A percentile compares a stretch with the other conserved stretches of the same genome.
phyloP scores from a whole-genome alignment of 1,140 invertebrate genomes.

The Galleria mellonella region DNA sequence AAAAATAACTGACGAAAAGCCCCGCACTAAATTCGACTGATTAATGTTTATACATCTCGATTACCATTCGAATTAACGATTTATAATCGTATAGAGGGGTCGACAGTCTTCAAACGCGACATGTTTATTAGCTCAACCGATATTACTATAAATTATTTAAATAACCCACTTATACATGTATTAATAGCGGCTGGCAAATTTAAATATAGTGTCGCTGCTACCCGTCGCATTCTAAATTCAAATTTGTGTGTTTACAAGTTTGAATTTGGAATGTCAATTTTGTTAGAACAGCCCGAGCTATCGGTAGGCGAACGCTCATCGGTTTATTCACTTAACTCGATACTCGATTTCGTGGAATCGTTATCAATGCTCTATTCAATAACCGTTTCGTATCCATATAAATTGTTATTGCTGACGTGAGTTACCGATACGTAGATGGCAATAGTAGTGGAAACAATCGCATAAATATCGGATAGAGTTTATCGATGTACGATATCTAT shows the following conservation, averaged over 20 bases:
- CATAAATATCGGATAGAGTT: conserved; percentile 50
- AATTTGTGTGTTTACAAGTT: no score
- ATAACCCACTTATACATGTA: conserved; percentile 11
- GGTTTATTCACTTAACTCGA: conserved; percentile 19
- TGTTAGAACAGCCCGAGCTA: neutral
- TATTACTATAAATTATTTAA: conserved; percentile 43
- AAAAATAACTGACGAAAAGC: neutral
- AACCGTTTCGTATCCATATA: conserved; percentile 53
- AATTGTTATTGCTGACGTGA: conserved; percentile 57
- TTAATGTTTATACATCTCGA: conserved; percentile 23
- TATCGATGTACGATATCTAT: conserved; percentile 47
- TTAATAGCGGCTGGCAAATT: neutral
- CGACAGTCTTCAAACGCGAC: conserved; percentile 25
- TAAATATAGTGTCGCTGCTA: neutral
- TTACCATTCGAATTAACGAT: conserved; percentile 36
- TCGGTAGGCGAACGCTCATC: neutral
- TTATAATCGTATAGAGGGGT: conserved; percentile 21
- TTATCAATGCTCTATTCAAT: conserved; percentile 48
- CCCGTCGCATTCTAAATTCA: no score
- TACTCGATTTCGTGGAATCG: conserved; percentile 22
- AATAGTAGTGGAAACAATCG: conserved; percentile 39
- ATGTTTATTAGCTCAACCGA: conserved; percentile 43
- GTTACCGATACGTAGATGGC: conserved; percentile 49
- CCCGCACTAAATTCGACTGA: conserved; percentile 17
- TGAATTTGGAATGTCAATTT: neutral